Conservation (phyloP, 2,113 vertebrate species). For the Pleuronectes platessa region DNA sequence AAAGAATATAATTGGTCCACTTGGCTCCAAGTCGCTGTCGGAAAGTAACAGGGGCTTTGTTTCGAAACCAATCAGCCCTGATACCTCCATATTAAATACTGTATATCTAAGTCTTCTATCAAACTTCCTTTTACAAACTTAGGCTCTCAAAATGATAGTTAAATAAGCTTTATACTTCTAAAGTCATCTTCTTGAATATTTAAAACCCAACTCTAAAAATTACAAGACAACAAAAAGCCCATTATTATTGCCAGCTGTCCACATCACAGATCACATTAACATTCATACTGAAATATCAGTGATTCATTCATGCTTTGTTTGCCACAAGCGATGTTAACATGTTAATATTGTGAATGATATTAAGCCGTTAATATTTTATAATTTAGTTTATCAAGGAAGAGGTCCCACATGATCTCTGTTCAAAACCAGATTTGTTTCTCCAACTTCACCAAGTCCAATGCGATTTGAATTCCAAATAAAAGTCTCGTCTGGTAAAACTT, state of each 20-base stretch:
- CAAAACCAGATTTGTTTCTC: too few relatives aligned
- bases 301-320: too few relatives aligned
- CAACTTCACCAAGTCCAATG: too few relatives aligned
- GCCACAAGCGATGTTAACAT: too few relatives aligned
- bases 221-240: not conserved
- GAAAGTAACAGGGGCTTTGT: not conserved
- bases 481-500: too few relatives aligned
- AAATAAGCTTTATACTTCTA: not conserved
- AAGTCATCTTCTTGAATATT: not conserved
- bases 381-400: too few relatives aligned
- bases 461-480: too few relatives aligned
- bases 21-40: not conserved
- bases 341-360: too few relatives aligned
- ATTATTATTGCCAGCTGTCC: not conserved
- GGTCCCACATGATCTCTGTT: too few relatives aligned
- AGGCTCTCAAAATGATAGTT: not conserved
- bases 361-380: too few relatives aligned
- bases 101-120: not conserved
- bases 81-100: not conserved
- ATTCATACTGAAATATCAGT: too few relatives aligned
- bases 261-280: not conserved
- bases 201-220: not conserved
- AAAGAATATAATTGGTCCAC: not conserved
- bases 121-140: not conserved
- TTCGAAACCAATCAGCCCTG: not conserved